Evolutionary conservation across 1,140 invertebrate species (phyloP), one percentile per base, ranked within the genome.

Genomic region (Leptonema lineaticorne): DNA sequence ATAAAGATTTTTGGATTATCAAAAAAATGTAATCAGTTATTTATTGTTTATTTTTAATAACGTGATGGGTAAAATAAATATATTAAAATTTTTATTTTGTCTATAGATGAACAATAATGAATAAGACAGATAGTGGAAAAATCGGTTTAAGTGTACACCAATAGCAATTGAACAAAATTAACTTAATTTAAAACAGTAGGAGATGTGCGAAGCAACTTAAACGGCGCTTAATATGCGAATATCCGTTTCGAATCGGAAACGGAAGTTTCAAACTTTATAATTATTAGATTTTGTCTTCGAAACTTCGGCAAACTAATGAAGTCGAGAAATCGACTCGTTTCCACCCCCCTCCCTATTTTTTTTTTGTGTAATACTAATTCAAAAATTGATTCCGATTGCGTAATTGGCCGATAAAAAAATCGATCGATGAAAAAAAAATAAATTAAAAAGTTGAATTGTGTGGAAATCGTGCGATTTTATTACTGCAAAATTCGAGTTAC

Each of bases 281-380:
- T 53, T 53, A 53, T 53, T 53, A 53, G 50, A 53, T 53, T 48
- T 53, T 53, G 50, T 53, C 50, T 20, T 24, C 50, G 50, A 53
- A 53, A 18, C 20, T 53, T 53, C 27, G 3, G 20, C 50, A 24
- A 53, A 53, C 50, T 53, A 53, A 53, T 53, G 18, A 24, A 53
- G 50, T 53, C 22, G 20, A 22, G 9, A 14, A 18, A 24, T 53
- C 18, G 9, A 22, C 24, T 53, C 18, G n/a, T n/a, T 22, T 22
- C 50, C 9, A 20, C 46, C 8, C 20, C 46, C n/a, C n/a, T n/a
- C n/a, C n/a, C n/a, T n/a, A n/a, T n/a, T n/a, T n/a, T n/a, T n/a
- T n/a, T n/a, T n/a, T n/a, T n/a, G n/a, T n/a, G n/a, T n/a, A n/a
- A n/a, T n/a, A n/a, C n/a, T n/a, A n/a, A n/a, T n/a, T n/a, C n/a